phyloP scores from a whole-genome alignment of 2,113 vertebrate genomes.

The Pagrus major region DNA sequence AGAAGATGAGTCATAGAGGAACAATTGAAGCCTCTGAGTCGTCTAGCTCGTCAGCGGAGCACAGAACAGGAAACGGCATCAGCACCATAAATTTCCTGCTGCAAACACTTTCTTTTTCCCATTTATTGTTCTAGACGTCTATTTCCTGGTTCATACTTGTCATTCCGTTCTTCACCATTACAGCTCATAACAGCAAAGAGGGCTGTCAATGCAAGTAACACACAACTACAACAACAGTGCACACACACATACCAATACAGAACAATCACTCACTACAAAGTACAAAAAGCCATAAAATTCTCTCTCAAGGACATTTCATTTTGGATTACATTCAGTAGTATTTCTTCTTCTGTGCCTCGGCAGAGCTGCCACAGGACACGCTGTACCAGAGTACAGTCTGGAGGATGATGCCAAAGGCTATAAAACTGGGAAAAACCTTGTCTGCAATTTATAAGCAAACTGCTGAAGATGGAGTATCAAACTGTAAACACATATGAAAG shows the following conservation, averaged over 20 bases:
- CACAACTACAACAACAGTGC: slow-evolving; percentile 20
- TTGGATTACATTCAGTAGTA: slow-evolving; percentile 48
- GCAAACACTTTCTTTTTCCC: slow-evolving; percentile 19
- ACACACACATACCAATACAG: slow-evolving; percentile 20
- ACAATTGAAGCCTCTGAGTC: not conserved
- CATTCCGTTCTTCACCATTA: slow-evolving; percentile 27
- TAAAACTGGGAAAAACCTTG: slow-evolving; percentile 10
- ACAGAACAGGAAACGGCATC: slow-evolving; percentile 11
- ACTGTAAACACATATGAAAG: not conserved
- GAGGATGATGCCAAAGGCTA: not conserved
- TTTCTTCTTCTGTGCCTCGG: slow-evolving; percentile 16
- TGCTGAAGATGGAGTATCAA: not conserved
- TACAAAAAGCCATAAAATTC: slow-evolving; percentile 25
- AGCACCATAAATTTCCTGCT: not conserved
- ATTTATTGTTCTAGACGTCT: slow-evolving; percentile 25
- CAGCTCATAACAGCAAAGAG: slow-evolving; percentile 23
- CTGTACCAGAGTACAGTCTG: not conserved
- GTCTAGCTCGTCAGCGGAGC: not conserved
- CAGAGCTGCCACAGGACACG: slow-evolving; percentile 16
- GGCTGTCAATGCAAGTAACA: slow-evolving; percentile 31
- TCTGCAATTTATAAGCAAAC: not conserved
- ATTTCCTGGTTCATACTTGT: slow-evolving; percentile 33
- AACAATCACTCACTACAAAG: not conserved
- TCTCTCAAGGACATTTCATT: slow-evolving; percentile 39
- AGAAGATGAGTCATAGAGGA: not conserved